These are phyloP conservation scores for Choloepus didactylus DNA, from an alignment of 2,797 vertebrate genomes.

Conservation along the genomic window DNA sequence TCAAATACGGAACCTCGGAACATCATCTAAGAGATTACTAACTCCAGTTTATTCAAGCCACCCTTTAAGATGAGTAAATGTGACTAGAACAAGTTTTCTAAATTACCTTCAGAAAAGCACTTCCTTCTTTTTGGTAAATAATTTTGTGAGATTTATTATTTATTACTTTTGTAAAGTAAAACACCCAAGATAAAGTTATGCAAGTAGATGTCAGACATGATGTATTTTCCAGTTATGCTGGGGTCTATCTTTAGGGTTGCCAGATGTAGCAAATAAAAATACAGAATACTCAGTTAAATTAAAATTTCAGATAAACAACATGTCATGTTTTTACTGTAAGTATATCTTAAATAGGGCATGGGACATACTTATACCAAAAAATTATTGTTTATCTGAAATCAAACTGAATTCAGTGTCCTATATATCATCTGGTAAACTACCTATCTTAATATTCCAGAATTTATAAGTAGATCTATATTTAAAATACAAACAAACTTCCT, in stretches of 20 bases:
- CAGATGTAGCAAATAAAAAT: constrained; percentile 59
- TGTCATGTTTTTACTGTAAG: not conserved
- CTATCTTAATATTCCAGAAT: constrained; percentile 62
- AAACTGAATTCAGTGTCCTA: not conserved
- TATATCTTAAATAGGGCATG: not conserved
- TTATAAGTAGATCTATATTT: constrained; percentile 76
- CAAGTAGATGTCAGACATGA: not conserved
- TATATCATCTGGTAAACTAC: not conserved
- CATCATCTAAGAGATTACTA: not conserved
- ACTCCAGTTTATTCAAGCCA: not conserved
- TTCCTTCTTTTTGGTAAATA: constrained; percentile 26
- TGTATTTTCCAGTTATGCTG: constrained; percentile 75
- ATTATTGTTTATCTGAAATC: not conserved
- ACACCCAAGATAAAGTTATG: constrained; percentile 73
- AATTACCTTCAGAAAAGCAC: constrained; percentile 56
- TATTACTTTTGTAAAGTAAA: constrained; percentile 65
- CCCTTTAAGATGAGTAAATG: not conserved
- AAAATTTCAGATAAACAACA: constrained; percentile 52
- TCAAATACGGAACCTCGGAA: not conserved
- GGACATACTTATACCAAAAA: not conserved
- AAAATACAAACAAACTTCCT: constrained; percentile 64
- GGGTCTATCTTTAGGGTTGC: constrained; percentile 52
- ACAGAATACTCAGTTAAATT: not conserved
- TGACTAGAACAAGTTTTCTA: constrained; percentile 31
- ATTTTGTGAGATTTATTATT: constrained; percentile 50